Conservation (phyloP, 2,797 vertebrate genomes). For the Denticeps clupeoides region DNA sequence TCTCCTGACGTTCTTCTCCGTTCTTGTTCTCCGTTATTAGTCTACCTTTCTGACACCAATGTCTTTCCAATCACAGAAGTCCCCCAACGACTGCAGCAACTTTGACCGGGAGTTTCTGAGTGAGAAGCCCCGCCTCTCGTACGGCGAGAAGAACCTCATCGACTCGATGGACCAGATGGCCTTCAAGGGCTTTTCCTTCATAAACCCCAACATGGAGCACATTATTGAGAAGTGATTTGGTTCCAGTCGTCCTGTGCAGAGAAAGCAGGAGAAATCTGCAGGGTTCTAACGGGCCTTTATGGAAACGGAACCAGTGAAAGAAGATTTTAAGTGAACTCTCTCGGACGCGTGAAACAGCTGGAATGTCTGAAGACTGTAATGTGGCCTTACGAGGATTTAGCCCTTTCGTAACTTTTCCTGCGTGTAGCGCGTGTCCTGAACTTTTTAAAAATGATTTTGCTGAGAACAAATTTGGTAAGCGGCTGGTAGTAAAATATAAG, state of each 20-base stretch:
- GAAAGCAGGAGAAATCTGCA: conserved; percentile 32
- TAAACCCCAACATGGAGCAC: conserved; percentile 80
- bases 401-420: too few relatives aligned
- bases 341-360: too few relatives aligned
- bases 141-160: conserved; percentile 85
- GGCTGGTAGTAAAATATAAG: too few relatives aligned
- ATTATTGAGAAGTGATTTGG: conserved; percentile 63
- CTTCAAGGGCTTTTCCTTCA: conserved; percentile 85
- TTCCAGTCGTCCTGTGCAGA: conserved; percentile 17
- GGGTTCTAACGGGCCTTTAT: too few relatives aligned
- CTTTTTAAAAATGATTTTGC: too few relatives aligned
- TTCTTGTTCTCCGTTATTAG: neutral
- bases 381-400: too few relatives aligned
- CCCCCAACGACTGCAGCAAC: conserved; percentile 82
- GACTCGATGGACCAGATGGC: conserved; percentile 91
- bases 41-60: conserved; percentile 17
- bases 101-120: conserved; percentile 93
- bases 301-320: too few relatives aligned
- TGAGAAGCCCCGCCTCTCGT: conserved; percentile 84
- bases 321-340: too few relatives aligned
- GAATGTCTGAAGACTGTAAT: too few relatives aligned
- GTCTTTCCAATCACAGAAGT: conserved; percentile 65
- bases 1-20: neutral
- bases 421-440: too few relatives aligned
- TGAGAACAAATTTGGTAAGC: too few relatives aligned